A percentile compares a stretch with the other conserved stretches of the same genome.
Evolutionary conservation across 2,888 invertebrate genomes (phyloP).

Genomic region (Drosophila setosimentum): DNA sequence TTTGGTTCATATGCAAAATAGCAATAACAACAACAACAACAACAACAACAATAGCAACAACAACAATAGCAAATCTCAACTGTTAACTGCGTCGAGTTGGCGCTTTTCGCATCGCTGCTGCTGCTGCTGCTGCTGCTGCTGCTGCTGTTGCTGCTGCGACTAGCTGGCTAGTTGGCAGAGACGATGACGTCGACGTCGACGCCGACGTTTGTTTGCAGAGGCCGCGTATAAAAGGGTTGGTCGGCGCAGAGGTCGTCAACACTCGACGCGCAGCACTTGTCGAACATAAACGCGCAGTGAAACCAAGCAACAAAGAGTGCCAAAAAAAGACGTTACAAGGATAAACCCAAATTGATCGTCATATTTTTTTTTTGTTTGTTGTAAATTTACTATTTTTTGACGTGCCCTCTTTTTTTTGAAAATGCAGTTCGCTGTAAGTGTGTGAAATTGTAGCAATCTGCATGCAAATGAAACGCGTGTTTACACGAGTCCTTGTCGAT

Average conservation of each 20-base stretch:
- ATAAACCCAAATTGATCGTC: constrained; percentile 31
- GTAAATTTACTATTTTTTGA: constrained; percentile 30
- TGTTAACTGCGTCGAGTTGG: constrained; percentile 47
- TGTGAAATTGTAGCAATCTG: constrained; percentile 30
- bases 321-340: constrained; percentile 32
- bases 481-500: not conserved
- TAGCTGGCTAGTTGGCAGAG: constrained; percentile 2
- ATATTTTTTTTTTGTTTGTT: constrained; percentile 32
- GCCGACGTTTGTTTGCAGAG: constrained; percentile 39
- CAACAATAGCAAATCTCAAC: constrained; percentile 24
- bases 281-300: constrained; percentile 42
- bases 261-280: constrained; percentile 62
- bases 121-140: constrained; percentile 28
- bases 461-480: too few species aligned
- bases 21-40: constrained; percentile 24
- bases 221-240: constrained; percentile 76
- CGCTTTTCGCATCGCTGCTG: constrained; percentile 64
- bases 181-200: constrained; percentile 5
- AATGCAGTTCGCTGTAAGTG: constrained; percentile 63
- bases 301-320: constrained; percentile 3
- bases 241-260: constrained; percentile 63
- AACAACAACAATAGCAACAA: not conserved
- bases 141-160: constrained; percentile 25
- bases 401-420: constrained; percentile 12
- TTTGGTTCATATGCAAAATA: constrained; percentile 59